Evolutionary conservation across 1,140 invertebrate species (phyloP).

Genomic region (Branchinecta lindahli): DNA sequence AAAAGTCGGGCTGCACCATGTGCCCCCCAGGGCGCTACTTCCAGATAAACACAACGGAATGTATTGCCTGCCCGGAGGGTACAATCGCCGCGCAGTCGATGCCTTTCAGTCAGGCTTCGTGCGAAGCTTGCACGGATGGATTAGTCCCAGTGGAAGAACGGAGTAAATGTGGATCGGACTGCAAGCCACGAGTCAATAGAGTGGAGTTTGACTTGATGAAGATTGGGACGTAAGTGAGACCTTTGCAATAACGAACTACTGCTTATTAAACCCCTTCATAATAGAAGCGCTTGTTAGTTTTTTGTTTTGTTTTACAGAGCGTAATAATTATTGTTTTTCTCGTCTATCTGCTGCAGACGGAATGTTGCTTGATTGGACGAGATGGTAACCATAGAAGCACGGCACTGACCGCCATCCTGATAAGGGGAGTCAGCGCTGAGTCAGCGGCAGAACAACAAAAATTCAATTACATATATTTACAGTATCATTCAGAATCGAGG

Average conservation of each 20-base stretch:
- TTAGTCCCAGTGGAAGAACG: slow-evolving; percentile 30
- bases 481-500: too few species aligned
- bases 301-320: too few species aligned
- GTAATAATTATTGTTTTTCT: too few species aligned
- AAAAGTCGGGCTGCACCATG: slow-evolving; percentile 34
- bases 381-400: too few species aligned
- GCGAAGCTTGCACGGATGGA: slow-evolving; percentile 38
- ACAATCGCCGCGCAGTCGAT: slow-evolving; percentile 35
- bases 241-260: not conserved
- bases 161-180: slow-evolving; percentile 31
- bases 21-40: slow-evolving; percentile 39
- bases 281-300: too few species aligned
- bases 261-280: not conserved
- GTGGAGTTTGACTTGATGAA: slow-evolving; percentile 34
- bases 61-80: slow-evolving; percentile 34
- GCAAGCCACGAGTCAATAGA: slow-evolving; percentile 28
- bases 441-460: too few species aligned
- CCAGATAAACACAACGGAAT: slow-evolving; percentile 27
- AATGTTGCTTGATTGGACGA: too few species aligned
- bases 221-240: slow-evolving; percentile 32
- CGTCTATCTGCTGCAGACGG: too few species aligned
- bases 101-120: slow-evolving; percentile 34
- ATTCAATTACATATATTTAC: too few species aligned
- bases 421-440: too few species aligned
- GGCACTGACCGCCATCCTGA: too few species aligned